Conservation (phyloP, 1,140 invertebrate genomes). For the Sinonovacula constricta region DNA sequence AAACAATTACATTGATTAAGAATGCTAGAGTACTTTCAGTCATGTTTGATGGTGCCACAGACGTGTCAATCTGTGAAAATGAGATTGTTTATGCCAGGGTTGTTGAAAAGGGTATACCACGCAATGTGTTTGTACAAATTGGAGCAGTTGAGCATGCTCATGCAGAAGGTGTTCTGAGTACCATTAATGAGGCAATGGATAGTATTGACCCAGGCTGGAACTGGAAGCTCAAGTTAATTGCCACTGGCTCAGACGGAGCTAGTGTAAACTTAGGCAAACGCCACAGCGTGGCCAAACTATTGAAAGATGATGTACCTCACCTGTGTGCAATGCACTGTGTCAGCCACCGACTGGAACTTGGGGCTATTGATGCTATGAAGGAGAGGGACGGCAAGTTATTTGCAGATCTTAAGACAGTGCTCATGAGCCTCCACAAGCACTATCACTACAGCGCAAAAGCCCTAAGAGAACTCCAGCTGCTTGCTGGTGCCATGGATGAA, state of each 20-base stretch:
- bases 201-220: not conserved
- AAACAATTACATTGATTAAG: not conserved
- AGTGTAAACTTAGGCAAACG: slow-evolving; percentile 3
- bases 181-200: not conserved
- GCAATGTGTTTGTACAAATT: not conserved
- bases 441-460: too few relatives aligned
- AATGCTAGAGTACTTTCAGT: not conserved
- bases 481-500: too few relatives aligned
- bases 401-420: too few relatives aligned
- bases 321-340: not conserved
- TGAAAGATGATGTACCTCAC: not conserved
- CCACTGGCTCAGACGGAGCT: not conserved
- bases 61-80: not conserved
- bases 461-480: too few relatives aligned
- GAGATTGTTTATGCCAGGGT: not conserved
- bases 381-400: too few relatives aligned
- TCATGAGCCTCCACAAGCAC: too few relatives aligned
- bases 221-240: not conserved
- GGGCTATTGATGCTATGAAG: not conserved
- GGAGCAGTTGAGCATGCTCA: slow-evolving; percentile 3
- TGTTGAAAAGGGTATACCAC: not conserved
- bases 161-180: not conserved
- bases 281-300: not conserved
- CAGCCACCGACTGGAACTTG: not conserved
- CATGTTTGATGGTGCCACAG: not conserved